Evolutionary conservation across 1,140 invertebrate genomes (phyloP), one percentile per base, ranked within the genome.

Genomic region (Pogonomyrmex barbatus): DNA sequence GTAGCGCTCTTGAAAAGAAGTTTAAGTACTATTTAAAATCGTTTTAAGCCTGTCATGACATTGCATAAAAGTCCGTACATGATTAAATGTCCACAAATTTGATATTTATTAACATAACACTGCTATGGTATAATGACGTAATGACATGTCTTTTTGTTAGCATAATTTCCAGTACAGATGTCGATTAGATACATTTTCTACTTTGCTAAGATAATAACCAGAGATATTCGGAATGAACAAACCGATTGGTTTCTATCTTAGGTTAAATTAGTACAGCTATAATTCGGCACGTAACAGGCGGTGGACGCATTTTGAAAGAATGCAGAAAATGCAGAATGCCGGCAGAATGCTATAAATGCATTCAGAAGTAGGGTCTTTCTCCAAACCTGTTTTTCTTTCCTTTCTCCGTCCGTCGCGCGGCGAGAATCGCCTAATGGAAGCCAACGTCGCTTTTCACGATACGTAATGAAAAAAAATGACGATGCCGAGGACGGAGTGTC

Each of bases 401-500:
- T 73, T 73, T 47, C 39, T 73, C 10, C 67, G 47, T 71, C 12
- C 36, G n/a, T 52, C 39, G 12, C 6, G 9, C 33, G 67, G 10
- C 33, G 62, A 76, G 4, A 39, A 71, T 60, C 67, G 70, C 52
- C 58, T 82, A 82, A 82, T 82, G 79, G 67, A 82, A 73, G 79
- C 42, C 67, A 82, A 67, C 54, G 42, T 73, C 68, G 79, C 79
- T 75, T 83, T 83, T 83, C 79, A 83, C 68, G 79, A 60, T n/a
- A 33, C 45, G 54, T 70, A 88, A 84, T 60, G 87, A 70, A 42
- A 62, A 76, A 75, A 86, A 81, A 62, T 60, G 75, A 60, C 75
- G 68, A 85, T 36, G 42, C 56, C 68, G 39, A 84, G 50, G 56
- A 63, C 50, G 50, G 17, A 76, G 36, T 8, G 75, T 47, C 73